These are phyloP conservation scores for Brachypalpus laphriformis DNA, from an alignment of 2,888 invertebrate species.

Conservation along the genomic window DNA sequence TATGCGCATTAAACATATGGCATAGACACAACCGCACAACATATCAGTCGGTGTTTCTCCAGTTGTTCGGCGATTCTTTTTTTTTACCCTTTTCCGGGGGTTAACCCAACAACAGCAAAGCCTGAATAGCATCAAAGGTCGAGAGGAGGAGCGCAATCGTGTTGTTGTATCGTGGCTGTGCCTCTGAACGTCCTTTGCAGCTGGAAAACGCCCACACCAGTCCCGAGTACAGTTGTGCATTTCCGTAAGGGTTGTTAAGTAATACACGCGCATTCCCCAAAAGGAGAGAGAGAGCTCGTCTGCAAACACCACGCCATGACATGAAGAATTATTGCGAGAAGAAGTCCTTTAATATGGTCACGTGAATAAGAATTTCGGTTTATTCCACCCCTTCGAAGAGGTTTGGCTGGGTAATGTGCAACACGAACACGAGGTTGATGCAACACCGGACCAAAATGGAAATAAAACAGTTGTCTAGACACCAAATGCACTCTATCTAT, in stretches of 20 bases:
- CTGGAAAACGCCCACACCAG: conserved; percentile 70
- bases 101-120: conserved; percentile 54
- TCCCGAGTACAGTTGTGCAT: conserved; percentile 28
- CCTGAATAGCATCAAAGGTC: conserved; percentile 65
- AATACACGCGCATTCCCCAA: conserved; percentile 60
- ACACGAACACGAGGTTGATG: conserved; percentile 52
- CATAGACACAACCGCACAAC: conserved; percentile 54
- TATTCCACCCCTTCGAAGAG: conserved; percentile 39
- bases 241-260: conserved; percentile 62
- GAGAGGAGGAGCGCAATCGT: conserved; percentile 68
- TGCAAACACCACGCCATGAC: conserved; percentile 30
- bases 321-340: background rate
- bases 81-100: conserved; percentile 60
- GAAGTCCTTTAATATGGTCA: conserved; percentile 18
- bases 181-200: conserved; percentile 55
- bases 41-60: conserved; percentile 60
- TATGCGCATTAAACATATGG: conserved; percentile 71
- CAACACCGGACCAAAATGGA: conserved; percentile 47
- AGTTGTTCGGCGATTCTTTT: conserved; percentile 15
- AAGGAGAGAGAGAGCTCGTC: conserved; percentile 36
- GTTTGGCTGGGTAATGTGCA: conserved; percentile 17
- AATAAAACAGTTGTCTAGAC: conserved; percentile 51
- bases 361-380: background rate
- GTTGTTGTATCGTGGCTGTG: conserved; percentile 40
- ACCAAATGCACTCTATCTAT: conserved; percentile 33